These are phyloP conservation scores for Zoroaster sp. DNA, from an alignment of 53 echinoderm and acorn worm species.

Conservation along the genomic window DNA sequence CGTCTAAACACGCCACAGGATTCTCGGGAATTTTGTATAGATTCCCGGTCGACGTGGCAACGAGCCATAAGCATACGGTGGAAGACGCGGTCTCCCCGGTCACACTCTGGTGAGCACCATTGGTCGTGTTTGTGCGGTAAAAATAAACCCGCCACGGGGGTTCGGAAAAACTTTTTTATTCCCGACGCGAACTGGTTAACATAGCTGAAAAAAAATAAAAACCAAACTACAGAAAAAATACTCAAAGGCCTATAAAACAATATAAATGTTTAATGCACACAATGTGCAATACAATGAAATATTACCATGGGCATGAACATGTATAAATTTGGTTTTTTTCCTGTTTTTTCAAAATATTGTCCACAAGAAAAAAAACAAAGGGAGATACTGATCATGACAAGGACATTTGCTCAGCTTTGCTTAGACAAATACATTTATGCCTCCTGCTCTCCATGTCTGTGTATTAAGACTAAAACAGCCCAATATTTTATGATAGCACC, in stretches of 20 bases:
- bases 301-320: not conserved
- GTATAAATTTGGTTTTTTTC: not conserved
- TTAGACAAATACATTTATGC: conserved; percentile 53
- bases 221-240: not conserved
- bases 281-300: not conserved
- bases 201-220: not conserved
- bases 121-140: too few relatives aligned
- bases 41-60: too few relatives aligned
- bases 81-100: too few relatives aligned
- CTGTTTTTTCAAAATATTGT: not conserved
- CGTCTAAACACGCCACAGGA: too few relatives aligned
- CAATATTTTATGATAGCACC: conserved; percentile 21
- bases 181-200: too few relatives aligned
- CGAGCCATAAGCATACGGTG: too few relatives aligned
- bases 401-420: conserved; percentile 58
- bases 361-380: not conserved
- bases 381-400: conserved; percentile 17
- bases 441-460: not conserved
- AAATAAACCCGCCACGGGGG: too few relatives aligned
- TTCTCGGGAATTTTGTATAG: too few relatives aligned
- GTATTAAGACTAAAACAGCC: conserved; percentile 14
- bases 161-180: too few relatives aligned
- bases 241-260: not conserved
- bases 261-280: not conserved
- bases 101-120: too few relatives aligned